Base-by-base conservation (phyloP, 2,113 vertebrate genomes). In the Lophotis ruficrista region DNA sequence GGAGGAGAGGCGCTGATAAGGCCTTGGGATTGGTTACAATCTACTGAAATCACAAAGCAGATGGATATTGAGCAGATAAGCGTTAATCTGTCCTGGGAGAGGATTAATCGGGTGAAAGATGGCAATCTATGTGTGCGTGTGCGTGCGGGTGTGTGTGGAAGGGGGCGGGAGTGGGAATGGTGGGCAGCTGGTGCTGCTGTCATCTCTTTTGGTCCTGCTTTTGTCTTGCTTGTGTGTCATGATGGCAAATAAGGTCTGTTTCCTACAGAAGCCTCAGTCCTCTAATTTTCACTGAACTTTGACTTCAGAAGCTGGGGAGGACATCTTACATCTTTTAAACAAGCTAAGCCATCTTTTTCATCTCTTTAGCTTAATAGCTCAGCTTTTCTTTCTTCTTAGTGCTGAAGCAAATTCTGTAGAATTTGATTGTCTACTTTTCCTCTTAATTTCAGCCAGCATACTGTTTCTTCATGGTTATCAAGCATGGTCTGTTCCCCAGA, bases 61-160 rank as follows among this genome's bases (percentile, higher is more conserved):
- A 98, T 98, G 97, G 97, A 97, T 96, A 98, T 94, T 94, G 97
- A 98, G 97, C 96, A 98, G 97, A 98, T 98, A 96, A 97, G 96
- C 94, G 24, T 94, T 98, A 98, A 98, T 98, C 97, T 98, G 97
- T 96, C 97, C 97, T 97, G 96, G 95, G 97, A 97, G 96, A 95
- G 97, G 95, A 98, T 98, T 98, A 98, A 96, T 98, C 95, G 93
- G 97, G 96, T 97, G 96, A 97, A 96, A 97, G 97, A 97, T 97
- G 95, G 94, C 94, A 94, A 94, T 96, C 93, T 96, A 19, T 61
- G 92, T 89, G 65, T 97, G 81, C 35, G 8, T 64, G 75, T 68
- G 84, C 4, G 6, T 79, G 92, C 3, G 60, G 54, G 66, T 70
- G 78, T 57, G 87, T 14, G 70, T 33, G 76, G 58, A 50, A 73